Percentiles rank a stretch among this genome's conserved stretches.
Conservation (phyloP, 1,140 invertebrate species). For the Diabrotica virgifera region DNA sequence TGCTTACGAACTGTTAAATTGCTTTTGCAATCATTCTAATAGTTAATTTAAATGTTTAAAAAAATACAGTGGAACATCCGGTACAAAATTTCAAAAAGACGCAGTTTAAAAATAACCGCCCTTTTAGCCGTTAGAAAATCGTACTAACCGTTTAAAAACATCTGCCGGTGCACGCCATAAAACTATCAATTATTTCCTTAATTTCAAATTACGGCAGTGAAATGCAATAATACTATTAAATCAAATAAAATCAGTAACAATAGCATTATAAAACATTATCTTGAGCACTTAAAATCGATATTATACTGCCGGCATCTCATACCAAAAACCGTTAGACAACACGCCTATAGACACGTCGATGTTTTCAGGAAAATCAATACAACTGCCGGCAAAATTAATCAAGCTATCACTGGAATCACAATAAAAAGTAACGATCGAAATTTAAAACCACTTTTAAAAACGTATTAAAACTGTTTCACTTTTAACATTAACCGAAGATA, state of each 20-base stretch:
- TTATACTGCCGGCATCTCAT: too few relatives aligned
- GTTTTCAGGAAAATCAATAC: conserved; percentile 22
- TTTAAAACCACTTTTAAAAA: too few relatives aligned
- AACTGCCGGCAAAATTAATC: conserved; percentile 3
- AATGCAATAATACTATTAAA: not conserved
- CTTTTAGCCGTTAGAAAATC: not conserved
- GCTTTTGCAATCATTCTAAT: too few relatives aligned
- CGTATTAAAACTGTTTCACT: too few relatives aligned
- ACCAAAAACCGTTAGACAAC: conserved; percentile 17
- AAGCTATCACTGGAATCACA: not conserved
- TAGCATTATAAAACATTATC: too few relatives aligned
- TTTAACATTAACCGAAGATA: too few relatives aligned
- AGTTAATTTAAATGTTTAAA: too few relatives aligned
- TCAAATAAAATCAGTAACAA: too few relatives aligned
- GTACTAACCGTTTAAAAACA: not conserved
- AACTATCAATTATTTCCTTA: not conserved
- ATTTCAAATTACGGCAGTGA: not conserved
- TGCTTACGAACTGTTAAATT: not conserved
- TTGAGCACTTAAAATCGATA: too few relatives aligned
- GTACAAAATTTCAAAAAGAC: not conserved
- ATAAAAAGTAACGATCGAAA: not conserved
- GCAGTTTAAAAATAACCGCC: not conserved
- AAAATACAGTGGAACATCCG: too few relatives aligned
- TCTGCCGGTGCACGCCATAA: not conserved
- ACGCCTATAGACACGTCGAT: conserved; percentile 9